phyloP scores from a whole-genome alignment of 2,797 vertebrate genomes.

The Poecilia picta region DNA sequence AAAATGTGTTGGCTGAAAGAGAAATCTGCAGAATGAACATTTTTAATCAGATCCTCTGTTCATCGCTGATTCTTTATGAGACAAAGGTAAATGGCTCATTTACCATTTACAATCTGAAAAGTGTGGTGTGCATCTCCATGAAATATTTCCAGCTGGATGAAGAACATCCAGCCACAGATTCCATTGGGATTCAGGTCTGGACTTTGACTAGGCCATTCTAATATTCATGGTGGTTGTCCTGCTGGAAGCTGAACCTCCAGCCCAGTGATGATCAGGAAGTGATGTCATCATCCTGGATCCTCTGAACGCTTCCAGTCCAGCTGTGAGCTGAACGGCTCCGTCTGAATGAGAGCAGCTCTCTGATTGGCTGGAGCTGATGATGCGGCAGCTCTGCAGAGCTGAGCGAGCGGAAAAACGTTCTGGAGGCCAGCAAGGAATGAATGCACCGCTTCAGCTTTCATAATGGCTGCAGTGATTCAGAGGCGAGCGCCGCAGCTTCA shows the following conservation, averaged over 20 bases:
- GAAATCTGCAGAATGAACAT: too few relatives aligned
- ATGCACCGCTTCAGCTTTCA: constrained; percentile 69
- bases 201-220: background rate
- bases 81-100: background rate
- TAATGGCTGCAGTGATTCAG: constrained; percentile 77
- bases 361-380: constrained; percentile 26
- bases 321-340: background rate
- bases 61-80: too few relatives aligned
- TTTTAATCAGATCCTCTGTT: too few relatives aligned
- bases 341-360: background rate
- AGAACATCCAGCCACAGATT: too few relatives aligned
- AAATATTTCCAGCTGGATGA: too few relatives aligned
- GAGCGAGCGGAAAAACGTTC: constrained; percentile 74
- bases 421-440: constrained; percentile 67
- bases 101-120: background rate
- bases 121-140: background rate
- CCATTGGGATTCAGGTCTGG: background rate
- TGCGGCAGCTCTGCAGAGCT: constrained; percentile 50
- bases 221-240: background rate
- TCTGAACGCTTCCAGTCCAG: too few relatives aligned
- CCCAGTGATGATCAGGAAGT: background rate
- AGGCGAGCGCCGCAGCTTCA: constrained; percentile 67
- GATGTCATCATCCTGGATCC: too few relatives aligned
- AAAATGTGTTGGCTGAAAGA: too few relatives aligned
- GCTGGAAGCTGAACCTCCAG: background rate